Base-by-base conservation (phyloP, 2,797 vertebrate species). In the Strix occidentalis region DNA sequence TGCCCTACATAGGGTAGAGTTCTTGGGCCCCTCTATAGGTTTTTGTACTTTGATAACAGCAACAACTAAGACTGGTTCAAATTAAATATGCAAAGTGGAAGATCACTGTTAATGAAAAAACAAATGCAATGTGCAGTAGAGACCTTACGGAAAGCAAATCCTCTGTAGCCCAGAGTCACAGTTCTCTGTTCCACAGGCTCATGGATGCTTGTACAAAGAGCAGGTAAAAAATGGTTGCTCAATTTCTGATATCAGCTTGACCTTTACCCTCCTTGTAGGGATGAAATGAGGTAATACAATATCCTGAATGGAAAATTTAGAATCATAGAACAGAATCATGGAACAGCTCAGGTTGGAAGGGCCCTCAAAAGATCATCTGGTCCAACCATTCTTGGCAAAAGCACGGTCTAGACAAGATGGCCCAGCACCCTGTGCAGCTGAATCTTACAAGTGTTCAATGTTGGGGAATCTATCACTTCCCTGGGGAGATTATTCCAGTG, bases 1-100 rank as follows among this genome's bases (percentile, higher is more conserved):
- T 43, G 43, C 43, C 43, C 16, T 43, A 43, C 16, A 43, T 43
- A 18, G 43, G 17, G 43, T 43, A 43, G 16, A 43, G 43, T 43
- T 43, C 43, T 43, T 43, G 43, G 43, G 35, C 6, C 3, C 0
- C 45, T 60, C 9, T 51, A 31, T 6, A 29, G 10, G 2, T 4
- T 72, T 65, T 61, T 58, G 16, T 50, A 54, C 13, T 51, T 80
- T 41, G 13, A 33, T 46, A 19, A 39, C 13, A 41, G 13, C 21
- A 79, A 43, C 19, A 58, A 13, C 9, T 53, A 48, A 61, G 28
- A 70, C 17, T 20, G 13, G 10, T 14, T 94, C 24, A 54, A 54
- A 66, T 63, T 58, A 54, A 89, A 58, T 29, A 31, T 33, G 10
- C 28, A 10, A 64, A 58, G 8, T 54, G 4, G 11, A 89, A 89